A percentile compares a stretch with the other conserved stretches of the same genome.
phyloP scores from a whole-genome alignment of 2,888 invertebrate species.

The Morpho deidamia region DNA sequence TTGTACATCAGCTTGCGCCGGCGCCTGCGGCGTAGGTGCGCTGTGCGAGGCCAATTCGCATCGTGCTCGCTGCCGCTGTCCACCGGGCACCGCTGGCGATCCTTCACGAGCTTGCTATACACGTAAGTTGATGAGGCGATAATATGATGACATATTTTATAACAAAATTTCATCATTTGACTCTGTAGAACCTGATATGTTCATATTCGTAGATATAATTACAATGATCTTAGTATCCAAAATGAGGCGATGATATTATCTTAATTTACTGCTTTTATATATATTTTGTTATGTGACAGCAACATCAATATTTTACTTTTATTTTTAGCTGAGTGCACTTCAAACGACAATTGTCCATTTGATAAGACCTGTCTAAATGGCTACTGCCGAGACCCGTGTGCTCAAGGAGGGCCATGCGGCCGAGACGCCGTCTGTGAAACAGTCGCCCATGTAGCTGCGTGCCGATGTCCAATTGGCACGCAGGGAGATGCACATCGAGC shows the following conservation, averaged over 20 bases:
- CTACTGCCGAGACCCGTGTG: slow-evolving; percentile 89
- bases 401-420: slow-evolving; percentile 84
- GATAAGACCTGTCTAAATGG: slow-evolving; percentile 88
- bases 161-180: background rate
- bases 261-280: background rate
- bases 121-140: slow-evolving; percentile 79
- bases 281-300: background rate
- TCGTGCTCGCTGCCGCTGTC: slow-evolving; percentile 90
- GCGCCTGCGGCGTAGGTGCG: slow-evolving; percentile 89
- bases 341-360: slow-evolving; percentile 89
- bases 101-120: slow-evolving; percentile 91
- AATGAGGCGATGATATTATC: too few species aligned
- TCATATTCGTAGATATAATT: too few species aligned
- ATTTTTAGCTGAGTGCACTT: slow-evolving; percentile 86
- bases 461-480: slow-evolving; percentile 90
- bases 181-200: background rate
- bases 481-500: slow-evolving; percentile 90
- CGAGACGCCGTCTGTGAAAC: slow-evolving; percentile 87
- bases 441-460: slow-evolving; percentile 87
- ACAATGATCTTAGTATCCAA: too few species aligned
- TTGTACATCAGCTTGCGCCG: slow-evolving; percentile 90
- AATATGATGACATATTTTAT: background rate
- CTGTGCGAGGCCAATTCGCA: slow-evolving; percentile 87
- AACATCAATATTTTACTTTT: too few species aligned
- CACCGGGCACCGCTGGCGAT: slow-evolving; percentile 91